Evolutionary conservation across 2,113 vertebrate species (phyloP).

Genomic region (Cryptomyrus ogoouensis): DNA sequence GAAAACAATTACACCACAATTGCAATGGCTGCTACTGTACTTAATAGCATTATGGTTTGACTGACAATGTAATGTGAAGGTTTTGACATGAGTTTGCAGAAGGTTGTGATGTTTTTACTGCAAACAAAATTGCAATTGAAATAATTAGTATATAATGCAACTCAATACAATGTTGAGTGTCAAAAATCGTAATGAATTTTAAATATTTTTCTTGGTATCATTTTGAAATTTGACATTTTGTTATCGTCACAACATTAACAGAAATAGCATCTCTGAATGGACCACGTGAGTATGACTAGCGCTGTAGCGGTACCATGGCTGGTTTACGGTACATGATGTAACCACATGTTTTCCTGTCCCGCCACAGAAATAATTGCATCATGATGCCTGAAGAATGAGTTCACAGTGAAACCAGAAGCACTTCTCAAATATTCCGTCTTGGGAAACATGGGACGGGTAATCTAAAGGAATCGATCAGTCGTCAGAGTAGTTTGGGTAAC

Average conservation of each 20-base stretch:
- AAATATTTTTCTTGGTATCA: background rate
- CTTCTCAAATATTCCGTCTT: background rate
- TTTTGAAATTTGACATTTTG: background rate
- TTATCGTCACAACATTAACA: background rate
- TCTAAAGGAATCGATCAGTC: background rate
- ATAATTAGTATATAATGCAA: background rate
- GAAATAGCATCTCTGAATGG: background rate
- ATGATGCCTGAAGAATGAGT: conserved; percentile 32
- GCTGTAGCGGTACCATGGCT: background rate
- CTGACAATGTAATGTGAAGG: background rate
- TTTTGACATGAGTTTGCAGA: background rate
- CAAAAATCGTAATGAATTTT: background rate
- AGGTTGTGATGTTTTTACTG: background rate
- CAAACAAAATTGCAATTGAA: background rate
- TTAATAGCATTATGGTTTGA: background rate
- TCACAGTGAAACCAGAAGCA: background rate
- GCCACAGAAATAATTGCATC: conserved; percentile 46
- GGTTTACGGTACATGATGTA: background rate
- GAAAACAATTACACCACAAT: background rate
- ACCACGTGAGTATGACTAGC: background rate
- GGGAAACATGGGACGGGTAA: background rate
- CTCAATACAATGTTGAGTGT: background rate
- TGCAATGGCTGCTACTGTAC: background rate
- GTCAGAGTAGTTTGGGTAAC: background rate
- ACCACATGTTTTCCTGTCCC: conserved; percentile 1